Percentiles rank a stretch among this genome's conserved stretches.
phyloP scores from a whole-genome alignment of 2,888 invertebrate genomes.

The Drosophila fungiperda region DNA sequence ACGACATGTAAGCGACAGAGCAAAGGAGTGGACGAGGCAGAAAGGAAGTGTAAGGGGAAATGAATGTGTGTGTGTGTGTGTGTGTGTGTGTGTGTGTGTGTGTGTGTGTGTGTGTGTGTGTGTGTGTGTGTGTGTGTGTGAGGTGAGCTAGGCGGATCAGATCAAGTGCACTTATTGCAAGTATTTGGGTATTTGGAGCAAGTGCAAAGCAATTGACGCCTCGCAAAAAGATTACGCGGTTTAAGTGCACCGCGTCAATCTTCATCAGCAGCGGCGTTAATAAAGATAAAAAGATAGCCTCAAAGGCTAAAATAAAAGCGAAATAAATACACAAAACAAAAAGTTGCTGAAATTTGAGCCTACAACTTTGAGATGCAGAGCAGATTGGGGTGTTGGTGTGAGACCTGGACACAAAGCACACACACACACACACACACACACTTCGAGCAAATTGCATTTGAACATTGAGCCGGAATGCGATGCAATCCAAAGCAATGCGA shows the following conservation, averaged over 20 bases:
- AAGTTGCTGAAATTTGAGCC: constrained; percentile 1
- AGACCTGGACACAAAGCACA: constrained; percentile 10
- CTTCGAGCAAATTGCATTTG: constrained; percentile 13
- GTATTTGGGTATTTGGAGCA: constrained; percentile 83
- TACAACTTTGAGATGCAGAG: neutral
- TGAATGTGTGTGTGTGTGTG: neutral
- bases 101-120: neutral
- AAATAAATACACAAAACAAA: neutral
- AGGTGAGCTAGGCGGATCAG: neutral
- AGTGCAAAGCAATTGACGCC: constrained; percentile 84
- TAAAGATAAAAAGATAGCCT: constrained; percentile 1
- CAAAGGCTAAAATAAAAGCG: constrained; percentile 6
- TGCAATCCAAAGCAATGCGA: constrained; percentile 6
- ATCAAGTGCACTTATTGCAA: constrained; percentile 33
- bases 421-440: neutral
- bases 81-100: neutral
- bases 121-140: neutral
- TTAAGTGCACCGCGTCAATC: constrained; percentile 70
- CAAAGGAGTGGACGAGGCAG: neutral
- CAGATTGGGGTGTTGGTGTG: neutral
- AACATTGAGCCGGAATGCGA: constrained; percentile 5
- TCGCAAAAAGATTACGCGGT: constrained; percentile 63
- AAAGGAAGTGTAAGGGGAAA: neutral
- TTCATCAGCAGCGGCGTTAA: constrained; percentile 49
- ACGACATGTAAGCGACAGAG: constrained; percentile 19